phyloP scores from a whole-genome alignment of 2,797 vertebrate species.

The Lagodon rhomboides region DNA sequence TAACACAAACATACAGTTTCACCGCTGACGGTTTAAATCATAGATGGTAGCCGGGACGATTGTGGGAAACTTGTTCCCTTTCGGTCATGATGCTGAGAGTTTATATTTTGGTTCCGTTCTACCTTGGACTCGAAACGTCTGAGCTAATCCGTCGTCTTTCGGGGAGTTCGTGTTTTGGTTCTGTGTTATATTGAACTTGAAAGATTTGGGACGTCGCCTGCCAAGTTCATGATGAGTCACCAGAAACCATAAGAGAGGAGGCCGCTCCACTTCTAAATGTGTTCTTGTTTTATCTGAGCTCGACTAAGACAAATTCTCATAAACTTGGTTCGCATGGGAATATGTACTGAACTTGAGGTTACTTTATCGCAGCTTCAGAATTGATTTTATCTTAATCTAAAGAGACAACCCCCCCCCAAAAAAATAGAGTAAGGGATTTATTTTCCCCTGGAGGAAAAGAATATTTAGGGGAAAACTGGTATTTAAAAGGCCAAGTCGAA shows the following conservation, averaged over 20 bases:
- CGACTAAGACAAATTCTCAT: neutral
- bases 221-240: neutral
- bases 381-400: conserved; percentile 1
- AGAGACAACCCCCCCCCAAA: neutral
- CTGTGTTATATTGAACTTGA: neutral
- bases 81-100: neutral
- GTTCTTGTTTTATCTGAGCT: neutral
- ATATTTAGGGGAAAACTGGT: conserved; percentile 1
- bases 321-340: neutral
- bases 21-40: neutral
- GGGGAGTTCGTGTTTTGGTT: no score
- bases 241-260: neutral
- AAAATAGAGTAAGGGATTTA: conserved; percentile 34
- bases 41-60: neutral
- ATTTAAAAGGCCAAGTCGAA: conserved; percentile 9
- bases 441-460: neutral
- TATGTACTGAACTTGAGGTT: neutral
- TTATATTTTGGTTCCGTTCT: neutral
- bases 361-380: neutral
- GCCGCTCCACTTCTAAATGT: neutral
- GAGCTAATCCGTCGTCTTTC: neutral
- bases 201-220: neutral
- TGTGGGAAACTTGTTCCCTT: neutral
- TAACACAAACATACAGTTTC: neutral
- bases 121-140: neutral